These are phyloP conservation scores for Muntiacus muntjak DNA, from an alignment of 2,113 vertebrate species.

Conservation along the genomic window DNA sequence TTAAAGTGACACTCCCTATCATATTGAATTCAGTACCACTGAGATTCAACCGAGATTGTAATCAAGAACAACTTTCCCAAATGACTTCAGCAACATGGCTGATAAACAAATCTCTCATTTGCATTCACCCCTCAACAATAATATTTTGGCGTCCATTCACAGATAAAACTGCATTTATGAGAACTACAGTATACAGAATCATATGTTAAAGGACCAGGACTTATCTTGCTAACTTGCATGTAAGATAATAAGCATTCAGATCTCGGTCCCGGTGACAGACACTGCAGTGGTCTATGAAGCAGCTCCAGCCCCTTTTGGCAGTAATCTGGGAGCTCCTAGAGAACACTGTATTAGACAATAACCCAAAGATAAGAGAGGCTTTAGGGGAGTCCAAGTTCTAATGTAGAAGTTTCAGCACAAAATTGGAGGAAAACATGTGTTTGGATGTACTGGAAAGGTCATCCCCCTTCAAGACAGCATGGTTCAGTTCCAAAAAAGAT, in stretches of 20 bases:
- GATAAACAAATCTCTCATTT: neutral
- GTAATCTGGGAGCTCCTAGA: neutral
- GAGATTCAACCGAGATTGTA: neutral
- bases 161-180: neutral
- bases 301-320: neutral
- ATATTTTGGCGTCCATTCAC: neutral
- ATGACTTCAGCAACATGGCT: neutral
- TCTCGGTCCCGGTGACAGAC: neutral
- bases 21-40: neutral
- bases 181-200: neutral
- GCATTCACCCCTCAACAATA: neutral
- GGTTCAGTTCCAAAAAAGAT: neutral
- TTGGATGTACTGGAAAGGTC: neutral
- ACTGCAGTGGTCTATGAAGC: neutral
- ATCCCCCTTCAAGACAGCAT: neutral
- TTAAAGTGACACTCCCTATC: neutral
- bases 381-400: neutral
- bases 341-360: neutral
- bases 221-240: accelerated
- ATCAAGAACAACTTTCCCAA: neutral
- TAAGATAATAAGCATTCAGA: neutral
- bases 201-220: neutral
- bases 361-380: neutral
- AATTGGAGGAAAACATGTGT: neutral
- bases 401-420: neutral